Evolutionary conservation across 1,140 invertebrate species (phyloP), one percentile per base, ranked within the genome.

Genomic region (Eufriesea mexicana): DNA sequence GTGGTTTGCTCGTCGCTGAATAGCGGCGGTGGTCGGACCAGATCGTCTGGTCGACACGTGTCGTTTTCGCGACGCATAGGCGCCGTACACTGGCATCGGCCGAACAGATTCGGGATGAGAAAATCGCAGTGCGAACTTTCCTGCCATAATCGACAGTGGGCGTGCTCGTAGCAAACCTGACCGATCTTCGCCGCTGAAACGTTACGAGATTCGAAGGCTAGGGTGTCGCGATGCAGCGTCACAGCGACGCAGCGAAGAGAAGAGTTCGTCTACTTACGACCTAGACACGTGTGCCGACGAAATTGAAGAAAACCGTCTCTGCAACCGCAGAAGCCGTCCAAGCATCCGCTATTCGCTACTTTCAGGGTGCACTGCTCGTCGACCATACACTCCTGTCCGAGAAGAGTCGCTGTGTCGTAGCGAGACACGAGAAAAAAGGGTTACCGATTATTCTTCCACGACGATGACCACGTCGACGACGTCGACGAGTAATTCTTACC

Each of bases 91-190:
- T 97, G 96, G 90, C 98, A 98, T 90, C 97, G 95, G 64, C 98
- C 98, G 90, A 98, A 98, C 10, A 98, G 95, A 92, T 98, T 97
- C 18, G 97, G 97, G 84, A 98, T 98, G 10, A 98, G 95, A 91
- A 97, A 98, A 92, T 98, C 97, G 83, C 98, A 98, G 89, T 97
- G 97, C 71, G 97, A 97, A 86, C 97, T 96, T 67, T 95, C 95
- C 86, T 97, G 97, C 95, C 96, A 97, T 83, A 98, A 95, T 76
- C 96, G 96, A 92, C 98, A 98, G 91, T 98, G 98, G 64, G 96
- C 96, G 91, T 98, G 97, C 90, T 97, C 98, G 93, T 98, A 98
- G 91, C 98, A 98, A n/a, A 98, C 97, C 83, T 98, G 96, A 67
- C 97, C 97, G 28, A 97, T 95, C 91, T 96, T 96, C n/a, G 98